These are phyloP conservation scores for Saturnia japonica DNA, from an alignment of 2,888 invertebrate genomes.

Conservation along the genomic window DNA sequence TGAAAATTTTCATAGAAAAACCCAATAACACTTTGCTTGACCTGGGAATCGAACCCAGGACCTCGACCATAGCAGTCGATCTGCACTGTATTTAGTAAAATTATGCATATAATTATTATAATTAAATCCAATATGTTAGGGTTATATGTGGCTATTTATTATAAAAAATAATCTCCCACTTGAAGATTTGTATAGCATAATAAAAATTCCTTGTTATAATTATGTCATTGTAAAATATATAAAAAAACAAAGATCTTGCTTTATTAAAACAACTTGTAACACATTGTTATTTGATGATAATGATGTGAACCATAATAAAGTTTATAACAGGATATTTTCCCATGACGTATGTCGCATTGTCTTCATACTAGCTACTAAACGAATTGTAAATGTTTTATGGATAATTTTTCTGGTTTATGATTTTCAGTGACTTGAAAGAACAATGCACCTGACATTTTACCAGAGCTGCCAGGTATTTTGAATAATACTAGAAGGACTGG, in stretches of 20 bases:
- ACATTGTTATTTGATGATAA: constrained; percentile 6
- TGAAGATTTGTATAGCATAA: background rate
- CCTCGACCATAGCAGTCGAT: too few relatives aligned
- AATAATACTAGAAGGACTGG: background rate
- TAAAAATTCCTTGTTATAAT: background rate
- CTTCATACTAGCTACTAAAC: background rate
- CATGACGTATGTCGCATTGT: constrained; percentile 1
- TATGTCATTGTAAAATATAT: background rate
- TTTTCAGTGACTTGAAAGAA: background rate
- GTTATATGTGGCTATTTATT: background rate
- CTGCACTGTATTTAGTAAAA: too few relatives aligned
- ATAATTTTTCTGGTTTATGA: background rate
- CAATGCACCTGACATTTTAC: background rate
- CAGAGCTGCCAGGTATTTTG: background rate
- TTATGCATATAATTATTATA: too few relatives aligned
- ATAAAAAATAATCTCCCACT: background rate
- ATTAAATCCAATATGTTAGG: background rate
- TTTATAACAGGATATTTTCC: background rate
- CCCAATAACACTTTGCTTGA: too few relatives aligned
- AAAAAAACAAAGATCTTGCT: background rate
- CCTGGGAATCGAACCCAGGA: too few relatives aligned
- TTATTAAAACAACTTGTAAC: background rate
- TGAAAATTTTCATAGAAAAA: too few relatives aligned
- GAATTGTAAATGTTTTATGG: background rate
- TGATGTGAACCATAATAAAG: constrained; percentile 9